Percentiles rank a stretch among this genome's conserved stretches.
phyloP scores from a whole-genome alignment of 1,140 invertebrate species.

The Sycobia sp. region DNA sequence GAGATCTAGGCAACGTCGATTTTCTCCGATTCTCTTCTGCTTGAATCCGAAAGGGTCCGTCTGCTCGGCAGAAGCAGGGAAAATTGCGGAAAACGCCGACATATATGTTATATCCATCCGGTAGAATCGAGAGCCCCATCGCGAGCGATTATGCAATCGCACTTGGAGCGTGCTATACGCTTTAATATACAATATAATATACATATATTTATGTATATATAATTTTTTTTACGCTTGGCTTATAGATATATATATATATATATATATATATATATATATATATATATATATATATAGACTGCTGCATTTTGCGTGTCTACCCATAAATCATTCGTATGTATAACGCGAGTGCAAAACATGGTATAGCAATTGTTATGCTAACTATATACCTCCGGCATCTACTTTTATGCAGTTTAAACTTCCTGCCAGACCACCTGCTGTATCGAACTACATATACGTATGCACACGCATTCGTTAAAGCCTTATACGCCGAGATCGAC shows the following conservation, averaged over 20 bases:
- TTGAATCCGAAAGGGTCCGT: no score
- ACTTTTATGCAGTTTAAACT: constrained; percentile 12
- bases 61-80: no score
- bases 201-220: no score
- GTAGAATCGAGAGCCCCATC: constrained; percentile 3
- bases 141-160: background rate
- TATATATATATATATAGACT: constrained; percentile 3
- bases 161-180: background rate
- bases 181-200: no score
- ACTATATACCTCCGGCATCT: constrained; percentile 5
- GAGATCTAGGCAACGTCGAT: constrained; percentile 1
- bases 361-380: constrained; percentile 26
- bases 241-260: background rate
- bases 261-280: background rate
- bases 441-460: background rate
- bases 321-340: constrained; percentile 27
- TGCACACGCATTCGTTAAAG: no score
- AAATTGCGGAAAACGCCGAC: no score
- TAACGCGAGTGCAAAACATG: constrained; percentile 11
- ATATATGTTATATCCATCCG: no score
- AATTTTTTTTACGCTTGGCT: no score
- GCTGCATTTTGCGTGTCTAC: constrained; percentile 23
- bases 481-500: no score
- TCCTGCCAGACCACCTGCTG: constrained; percentile 15
- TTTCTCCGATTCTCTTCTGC: constrained; percentile 15